Conservation (phyloP, 2,797 vertebrate species). For the Sphenopsis melanotis region DNA sequence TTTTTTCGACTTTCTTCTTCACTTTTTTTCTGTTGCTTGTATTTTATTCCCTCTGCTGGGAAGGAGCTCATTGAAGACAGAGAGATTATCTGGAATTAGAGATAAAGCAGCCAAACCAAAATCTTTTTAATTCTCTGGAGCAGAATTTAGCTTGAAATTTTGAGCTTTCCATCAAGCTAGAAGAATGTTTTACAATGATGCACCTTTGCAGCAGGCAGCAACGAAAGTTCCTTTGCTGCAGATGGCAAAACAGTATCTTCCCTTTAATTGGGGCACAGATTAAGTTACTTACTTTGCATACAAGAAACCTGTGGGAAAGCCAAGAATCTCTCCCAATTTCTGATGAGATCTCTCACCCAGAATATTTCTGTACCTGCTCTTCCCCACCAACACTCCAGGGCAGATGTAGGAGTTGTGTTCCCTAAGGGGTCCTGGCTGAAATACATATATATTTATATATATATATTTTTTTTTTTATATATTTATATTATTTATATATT, state of each 20-base stretch:
- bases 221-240: background rate
- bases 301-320: constrained; percentile 29
- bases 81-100: background rate
- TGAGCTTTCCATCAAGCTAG: background rate
- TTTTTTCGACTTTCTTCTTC: constrained; percentile 41
- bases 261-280: constrained; percentile 33
- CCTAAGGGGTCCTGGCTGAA: background rate
- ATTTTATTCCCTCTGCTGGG: constrained; percentile 45
- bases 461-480: too few species aligned
- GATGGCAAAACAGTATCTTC: background rate
- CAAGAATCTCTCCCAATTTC: background rate
- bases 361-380: background rate
- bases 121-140: background rate
- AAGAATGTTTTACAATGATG: background rate
- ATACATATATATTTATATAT: background rate
- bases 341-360: background rate
- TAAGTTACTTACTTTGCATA: constrained; percentile 42
- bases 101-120: background rate
- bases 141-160: background rate
- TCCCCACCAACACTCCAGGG: background rate
- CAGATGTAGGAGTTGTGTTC: background rate
- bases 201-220: background rate
- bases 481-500: too few species aligned
- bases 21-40: constrained; percentile 3
- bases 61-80: background rate